A percentile compares a stretch with the other conserved stretches of the same genome.
Evolutionary conservation across 2,797 vertebrate species (phyloP).

Genomic region (Danio kyathit): DNA sequence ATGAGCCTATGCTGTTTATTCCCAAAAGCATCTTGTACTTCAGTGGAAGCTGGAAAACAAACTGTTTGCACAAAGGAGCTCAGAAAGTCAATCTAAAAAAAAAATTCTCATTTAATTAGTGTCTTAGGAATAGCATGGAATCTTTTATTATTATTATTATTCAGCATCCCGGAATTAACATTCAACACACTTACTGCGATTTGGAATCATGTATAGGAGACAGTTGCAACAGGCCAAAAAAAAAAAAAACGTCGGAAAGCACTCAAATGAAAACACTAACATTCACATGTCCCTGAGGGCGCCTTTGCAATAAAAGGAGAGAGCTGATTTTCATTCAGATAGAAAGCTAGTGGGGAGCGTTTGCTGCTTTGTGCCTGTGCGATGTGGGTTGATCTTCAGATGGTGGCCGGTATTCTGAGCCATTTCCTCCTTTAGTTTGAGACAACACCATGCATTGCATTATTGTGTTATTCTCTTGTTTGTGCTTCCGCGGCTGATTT

Average conservation of each 20-base stretch:
- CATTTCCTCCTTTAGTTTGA: constrained; percentile 66
- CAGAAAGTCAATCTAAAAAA: not conserved
- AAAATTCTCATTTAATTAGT: not conserved
- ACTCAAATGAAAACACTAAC: constrained; percentile 66
- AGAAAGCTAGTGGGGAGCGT: constrained; percentile 60
- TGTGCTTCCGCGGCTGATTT: constrained; percentile 63
- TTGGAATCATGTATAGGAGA: constrained; percentile 42
- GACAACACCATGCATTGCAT: constrained; percentile 70
- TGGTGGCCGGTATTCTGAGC: constrained; percentile 67
- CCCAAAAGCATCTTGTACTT: not conserved
- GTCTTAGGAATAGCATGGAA: not conserved
- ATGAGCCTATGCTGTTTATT: not conserved
- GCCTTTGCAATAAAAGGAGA: constrained; percentile 67
- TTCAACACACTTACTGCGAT: constrained; percentile 43
- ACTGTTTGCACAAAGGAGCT: not conserved
- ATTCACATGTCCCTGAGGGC: constrained; percentile 66
- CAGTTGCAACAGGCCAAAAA: not conserved
- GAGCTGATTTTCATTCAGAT: constrained; percentile 72
- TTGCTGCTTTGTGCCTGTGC: constrained; percentile 38
- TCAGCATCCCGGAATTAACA: constrained; percentile 24
- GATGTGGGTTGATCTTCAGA: constrained; percentile 64
- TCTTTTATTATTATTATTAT: not conserved
- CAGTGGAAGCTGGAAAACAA: not conserved
- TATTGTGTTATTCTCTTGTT: constrained; percentile 67
- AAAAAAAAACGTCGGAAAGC: constrained; percentile 46